A percentile compares a stretch with the other conserved stretches of the same genome.
Evolutionary conservation across 2,797 vertebrate species (phyloP).

Genomic region (Sciurus carolinensis): DNA sequence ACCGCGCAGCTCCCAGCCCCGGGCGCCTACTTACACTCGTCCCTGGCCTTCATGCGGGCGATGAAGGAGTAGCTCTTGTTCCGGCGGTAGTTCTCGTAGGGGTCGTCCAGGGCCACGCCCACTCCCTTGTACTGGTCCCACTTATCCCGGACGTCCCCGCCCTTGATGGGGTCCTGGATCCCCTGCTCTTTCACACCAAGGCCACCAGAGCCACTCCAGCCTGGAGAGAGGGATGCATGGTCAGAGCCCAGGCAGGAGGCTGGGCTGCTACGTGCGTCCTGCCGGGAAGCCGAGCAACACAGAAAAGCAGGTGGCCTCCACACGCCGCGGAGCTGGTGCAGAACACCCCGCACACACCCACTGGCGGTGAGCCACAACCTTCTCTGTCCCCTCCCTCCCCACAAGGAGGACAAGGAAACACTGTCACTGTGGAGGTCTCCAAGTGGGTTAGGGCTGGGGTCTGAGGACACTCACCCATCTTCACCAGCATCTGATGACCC

Average conservation of each 20-base stretch:
- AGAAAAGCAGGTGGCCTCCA: too few species aligned
- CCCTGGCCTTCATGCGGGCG: constrained; percentile 98
- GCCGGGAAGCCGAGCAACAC: too few species aligned
- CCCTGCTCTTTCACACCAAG: constrained; percentile 98
- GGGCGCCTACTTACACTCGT: constrained; percentile 93
- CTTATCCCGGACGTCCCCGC: constrained; percentile 97
- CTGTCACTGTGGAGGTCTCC: background rate
- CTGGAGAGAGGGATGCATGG: constrained; percentile 82
- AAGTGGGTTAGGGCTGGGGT: background rate
- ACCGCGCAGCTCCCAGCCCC: background rate
- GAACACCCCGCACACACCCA: too few species aligned
- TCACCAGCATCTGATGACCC: constrained; percentile 98
- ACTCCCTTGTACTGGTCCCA: constrained; percentile 99
- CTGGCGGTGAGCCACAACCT: background rate
- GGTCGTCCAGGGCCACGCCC: constrained; percentile 97
- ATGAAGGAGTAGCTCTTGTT: constrained; percentile 99
- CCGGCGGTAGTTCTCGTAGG: constrained; percentile 97
- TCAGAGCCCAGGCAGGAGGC: background rate
- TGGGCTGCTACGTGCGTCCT: too few species aligned
- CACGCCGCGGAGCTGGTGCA: too few species aligned
- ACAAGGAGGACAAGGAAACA: background rate
- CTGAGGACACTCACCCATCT: constrained; percentile 94
- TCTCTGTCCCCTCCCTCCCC: background rate
- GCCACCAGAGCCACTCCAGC: constrained; percentile 98
- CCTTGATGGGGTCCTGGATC: constrained; percentile 99